Conservation (phyloP, 2,797 vertebrate genomes). For the Astyanax mexicanus region DNA sequence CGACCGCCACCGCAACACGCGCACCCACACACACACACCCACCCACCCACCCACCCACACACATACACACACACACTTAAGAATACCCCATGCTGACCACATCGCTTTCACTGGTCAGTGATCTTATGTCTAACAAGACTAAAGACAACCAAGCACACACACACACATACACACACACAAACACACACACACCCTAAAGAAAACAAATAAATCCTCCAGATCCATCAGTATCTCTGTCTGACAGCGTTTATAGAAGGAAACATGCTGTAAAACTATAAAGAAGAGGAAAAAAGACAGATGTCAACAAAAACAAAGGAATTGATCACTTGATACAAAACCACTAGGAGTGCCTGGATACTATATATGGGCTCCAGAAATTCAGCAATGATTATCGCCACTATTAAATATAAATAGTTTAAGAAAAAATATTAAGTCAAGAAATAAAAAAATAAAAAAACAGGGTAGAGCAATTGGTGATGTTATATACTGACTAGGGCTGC, state of each 20-base stretch:
- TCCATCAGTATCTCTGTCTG: background rate
- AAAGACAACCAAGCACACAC: background rate
- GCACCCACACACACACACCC: background rate
- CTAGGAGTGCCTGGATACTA: too few species aligned
- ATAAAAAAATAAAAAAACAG: too few species aligned
- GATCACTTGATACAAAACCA: background rate
- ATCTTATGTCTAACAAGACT: background rate
- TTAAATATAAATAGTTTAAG: too few species aligned
- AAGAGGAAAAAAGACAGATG: background rate
- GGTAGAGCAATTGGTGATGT: too few species aligned
- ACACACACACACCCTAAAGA: background rate
- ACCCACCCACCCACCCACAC: background rate
- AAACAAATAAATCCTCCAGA: background rate
- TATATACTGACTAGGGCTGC: too few species aligned
- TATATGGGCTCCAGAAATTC: too few species aligned
- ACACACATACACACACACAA: background rate
- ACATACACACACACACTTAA: background rate
- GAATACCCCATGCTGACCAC: background rate
- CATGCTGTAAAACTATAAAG: background rate
- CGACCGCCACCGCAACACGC: background rate
- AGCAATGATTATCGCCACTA: too few species aligned
- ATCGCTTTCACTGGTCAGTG: constrained; percentile 13
- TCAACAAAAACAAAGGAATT: background rate
- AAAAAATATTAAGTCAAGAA: too few species aligned
- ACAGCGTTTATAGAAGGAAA: background rate